These are phyloP conservation scores for Hippocampus guttulatus DNA, from an alignment of 2,113 vertebrate genomes.

Conservation along the genomic window DNA sequence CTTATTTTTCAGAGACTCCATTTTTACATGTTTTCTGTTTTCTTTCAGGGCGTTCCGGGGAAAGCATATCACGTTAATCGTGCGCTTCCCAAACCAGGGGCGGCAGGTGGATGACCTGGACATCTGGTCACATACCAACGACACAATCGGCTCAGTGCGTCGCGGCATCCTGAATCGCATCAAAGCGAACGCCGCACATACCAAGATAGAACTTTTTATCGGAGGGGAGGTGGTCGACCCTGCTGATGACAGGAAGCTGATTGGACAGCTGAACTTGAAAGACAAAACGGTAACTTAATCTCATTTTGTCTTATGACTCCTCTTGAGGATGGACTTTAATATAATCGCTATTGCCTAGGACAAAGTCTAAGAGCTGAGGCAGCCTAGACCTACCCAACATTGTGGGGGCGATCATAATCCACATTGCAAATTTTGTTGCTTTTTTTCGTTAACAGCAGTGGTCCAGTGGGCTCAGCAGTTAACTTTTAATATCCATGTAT, in stretches of 20 bases:
- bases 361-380: not conserved
- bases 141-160: conserved; percentile 96
- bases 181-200: conserved; percentile 95
- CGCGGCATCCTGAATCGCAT: conserved; percentile 94
- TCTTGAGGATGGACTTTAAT: not conserved
- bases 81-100: conserved; percentile 98
- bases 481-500: no score
- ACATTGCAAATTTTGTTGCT: no score
- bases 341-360: not conserved
- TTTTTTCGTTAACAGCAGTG: no score
- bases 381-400: no score
- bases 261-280: conserved; percentile 96
- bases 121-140: conserved; percentile 98
- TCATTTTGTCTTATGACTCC: not conserved
- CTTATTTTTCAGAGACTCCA: not conserved
- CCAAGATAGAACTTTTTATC: conserved; percentile 96
- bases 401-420: no score
- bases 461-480: no score
- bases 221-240: conserved; percentile 97
- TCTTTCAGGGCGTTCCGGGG: conserved; percentile 90
- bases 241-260: conserved; percentile 94
- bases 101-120: conserved; percentile 97
- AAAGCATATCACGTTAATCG: conserved; percentile 94
- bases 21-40: conserved; percentile 14
- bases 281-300: conserved; percentile 87